Percentiles rank a stretch among this genome's conserved stretches.
Evolutionary conservation across 2,113 vertebrate genomes (phyloP).

Genomic region (Mus musculus): DNA sequence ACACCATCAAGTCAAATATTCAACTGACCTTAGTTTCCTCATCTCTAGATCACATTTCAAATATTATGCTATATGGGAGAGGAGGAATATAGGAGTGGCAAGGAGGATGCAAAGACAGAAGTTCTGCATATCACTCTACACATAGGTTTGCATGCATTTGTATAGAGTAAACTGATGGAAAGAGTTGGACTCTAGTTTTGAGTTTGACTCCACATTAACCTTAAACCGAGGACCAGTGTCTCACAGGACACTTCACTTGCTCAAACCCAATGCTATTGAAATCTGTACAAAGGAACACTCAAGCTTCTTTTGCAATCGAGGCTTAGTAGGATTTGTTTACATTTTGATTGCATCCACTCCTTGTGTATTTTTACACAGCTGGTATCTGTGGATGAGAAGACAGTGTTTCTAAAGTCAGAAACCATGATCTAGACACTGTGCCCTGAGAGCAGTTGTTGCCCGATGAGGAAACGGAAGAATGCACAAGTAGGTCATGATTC

Average conservation of each 20-base stretch:
- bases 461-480: neutral
- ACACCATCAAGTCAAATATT: neutral
- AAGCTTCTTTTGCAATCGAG: slow-evolving; percentile 25
- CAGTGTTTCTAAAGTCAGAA: slow-evolving; percentile 11
- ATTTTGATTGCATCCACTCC: neutral
- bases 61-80: neutral
- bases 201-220: neutral
- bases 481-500: neutral
- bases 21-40: neutral
- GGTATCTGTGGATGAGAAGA: neutral
- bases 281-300: neutral
- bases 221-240: neutral
- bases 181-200: neutral
- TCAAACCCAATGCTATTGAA: neutral
- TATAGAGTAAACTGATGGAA: neutral
- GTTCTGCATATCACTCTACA: neutral
- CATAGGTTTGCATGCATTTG: neutral
- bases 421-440: neutral
- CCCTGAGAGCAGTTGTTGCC: neutral
- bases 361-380: neutral
- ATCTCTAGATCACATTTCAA: slow-evolving; percentile 11
- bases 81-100: neutral
- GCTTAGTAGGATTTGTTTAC: slow-evolving; percentile 1
- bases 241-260: neutral
- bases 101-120: too few species aligned